These are phyloP conservation scores for Trisateles emortualis DNA, from an alignment of 2,888 invertebrate genomes.

Conservation along the genomic window DNA sequence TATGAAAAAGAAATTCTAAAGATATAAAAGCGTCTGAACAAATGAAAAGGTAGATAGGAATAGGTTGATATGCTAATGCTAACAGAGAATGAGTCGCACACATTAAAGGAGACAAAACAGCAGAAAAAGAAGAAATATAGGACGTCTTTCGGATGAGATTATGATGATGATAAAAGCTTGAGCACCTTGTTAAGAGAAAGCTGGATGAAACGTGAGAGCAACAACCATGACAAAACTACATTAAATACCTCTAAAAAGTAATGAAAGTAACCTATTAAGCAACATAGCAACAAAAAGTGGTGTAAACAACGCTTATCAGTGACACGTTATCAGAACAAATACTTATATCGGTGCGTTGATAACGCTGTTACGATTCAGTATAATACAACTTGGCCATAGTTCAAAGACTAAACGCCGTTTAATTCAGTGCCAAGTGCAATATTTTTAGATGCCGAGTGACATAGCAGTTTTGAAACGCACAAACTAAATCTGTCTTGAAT, in stretches of 20 bases:
- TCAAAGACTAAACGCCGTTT: conserved; percentile 78
- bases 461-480: conserved; percentile 61
- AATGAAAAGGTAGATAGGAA: conserved; percentile 23
- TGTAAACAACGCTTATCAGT: conserved; percentile 27
- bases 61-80: background rate
- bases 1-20: conserved; percentile 17
- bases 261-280: background rate
- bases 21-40: conserved; percentile 13
- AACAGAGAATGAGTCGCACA: too few species aligned
- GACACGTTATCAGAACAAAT: conserved; percentile 33
- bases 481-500: conserved; percentile 56
- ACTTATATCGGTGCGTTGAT: conserved; percentile 36
- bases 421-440: conserved; percentile 81
- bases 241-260: conserved; percentile 2
- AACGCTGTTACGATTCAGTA: conserved; percentile 37
- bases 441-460: conserved; percentile 77
- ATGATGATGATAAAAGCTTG: too few species aligned
- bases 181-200: too few species aligned
- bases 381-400: conserved; percentile 69
- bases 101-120: too few species aligned
- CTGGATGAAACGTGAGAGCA: conserved; percentile 6
- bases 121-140: too few species aligned
- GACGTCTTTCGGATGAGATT: too few species aligned
- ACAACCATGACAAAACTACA: conserved; percentile 24
- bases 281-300: conserved; percentile 16